Percentiles rank a stretch among this genome's conserved stretches.
phyloP scores from a whole-genome alignment of 35 echinoderm and acorn worm species.

The Apostichopus californicus region DNA sequence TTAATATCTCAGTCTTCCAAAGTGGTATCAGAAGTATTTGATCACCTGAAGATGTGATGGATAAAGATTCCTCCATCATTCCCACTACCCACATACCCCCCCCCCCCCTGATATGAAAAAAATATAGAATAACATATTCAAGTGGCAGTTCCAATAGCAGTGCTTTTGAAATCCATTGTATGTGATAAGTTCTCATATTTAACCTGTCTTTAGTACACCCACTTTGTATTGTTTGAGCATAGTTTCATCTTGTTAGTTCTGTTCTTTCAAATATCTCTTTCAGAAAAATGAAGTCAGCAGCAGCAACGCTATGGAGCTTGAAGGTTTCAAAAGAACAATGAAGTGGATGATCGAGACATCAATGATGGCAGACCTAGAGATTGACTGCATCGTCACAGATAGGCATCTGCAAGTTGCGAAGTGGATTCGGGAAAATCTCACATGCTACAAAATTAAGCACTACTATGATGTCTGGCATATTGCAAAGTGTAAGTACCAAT shows the following conservation, averaged over 20 bases:
- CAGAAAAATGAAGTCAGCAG: conserved; percentile 49
- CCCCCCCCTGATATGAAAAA: too few relatives aligned
- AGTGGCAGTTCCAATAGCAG: too few relatives aligned
- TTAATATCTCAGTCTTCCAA: neutral
- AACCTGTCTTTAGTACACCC: too few relatives aligned
- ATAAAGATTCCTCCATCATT: too few relatives aligned
- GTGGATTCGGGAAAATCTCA: conserved; percentile 45
- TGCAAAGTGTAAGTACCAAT: conserved; percentile 32
- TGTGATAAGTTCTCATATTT: too few relatives aligned
- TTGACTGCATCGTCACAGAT: too few relatives aligned
- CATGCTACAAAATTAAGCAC: neutral
- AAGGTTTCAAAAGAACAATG: conserved; percentile 44
- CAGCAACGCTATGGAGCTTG: conserved; percentile 53
- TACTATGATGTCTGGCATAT: conserved; percentile 61
- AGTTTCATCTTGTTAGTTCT: neutral
- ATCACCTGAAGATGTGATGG: too few relatives aligned
- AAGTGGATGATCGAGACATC: conserved; percentile 2
- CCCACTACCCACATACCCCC: too few relatives aligned
- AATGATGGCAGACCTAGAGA: neutral
- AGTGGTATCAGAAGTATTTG: neutral
- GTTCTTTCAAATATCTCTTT: neutral
- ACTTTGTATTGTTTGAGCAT: too few relatives aligned
- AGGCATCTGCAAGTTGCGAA: conserved; percentile 23
- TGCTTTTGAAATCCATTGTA: neutral
- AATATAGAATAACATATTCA: too few relatives aligned